Conservation (phyloP, 2,113 vertebrate genomes). For the Perca fluviatilis region DNA sequence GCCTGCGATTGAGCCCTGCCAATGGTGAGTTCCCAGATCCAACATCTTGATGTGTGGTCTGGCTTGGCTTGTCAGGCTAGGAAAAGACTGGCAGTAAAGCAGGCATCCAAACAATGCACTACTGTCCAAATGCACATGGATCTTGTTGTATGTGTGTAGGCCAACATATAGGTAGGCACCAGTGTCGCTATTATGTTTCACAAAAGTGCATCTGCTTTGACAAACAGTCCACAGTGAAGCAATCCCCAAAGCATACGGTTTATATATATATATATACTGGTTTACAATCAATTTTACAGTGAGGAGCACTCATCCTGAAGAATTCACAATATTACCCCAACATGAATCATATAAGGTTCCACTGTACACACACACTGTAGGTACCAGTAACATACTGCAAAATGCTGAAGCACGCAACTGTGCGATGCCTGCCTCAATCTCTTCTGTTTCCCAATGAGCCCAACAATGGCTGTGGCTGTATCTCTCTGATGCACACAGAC, state of each 20-base stretch:
- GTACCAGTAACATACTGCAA: slow-evolving; percentile 50
- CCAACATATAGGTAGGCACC: slow-evolving; percentile 4
- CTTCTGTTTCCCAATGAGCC: slow-evolving; percentile 69
- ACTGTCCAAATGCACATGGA: slow-evolving; percentile 23
- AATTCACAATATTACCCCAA: slow-evolving; percentile 27
- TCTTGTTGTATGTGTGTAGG: slow-evolving; percentile 12
- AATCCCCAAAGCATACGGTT: not conserved
- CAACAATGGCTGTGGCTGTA: slow-evolving; percentile 85
- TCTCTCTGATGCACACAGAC: slow-evolving; percentile 83
- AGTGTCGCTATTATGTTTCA: not conserved
- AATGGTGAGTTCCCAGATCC: too few relatives aligned
- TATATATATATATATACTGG: not conserved
- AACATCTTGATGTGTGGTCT: too few relatives aligned
- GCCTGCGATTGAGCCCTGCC: too few relatives aligned
- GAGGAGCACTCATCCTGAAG: not conserved
- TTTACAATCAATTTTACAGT: slow-evolving; percentile 13
- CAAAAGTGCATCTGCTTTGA: slow-evolving; percentile 14
- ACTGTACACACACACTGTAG: slow-evolving; percentile 35
- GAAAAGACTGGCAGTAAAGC: slow-evolving; percentile 3
- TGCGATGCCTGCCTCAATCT: slow-evolving; percentile 58
- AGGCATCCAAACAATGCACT: slow-evolving; percentile 31
- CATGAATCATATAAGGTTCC: slow-evolving; percentile 19
- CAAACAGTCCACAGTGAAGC: not conserved
- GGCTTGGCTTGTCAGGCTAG: too few relatives aligned
- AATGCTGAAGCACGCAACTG: slow-evolving; percentile 67